phyloP scores from a whole-genome alignment of 2,888 invertebrate species.

The Tinea trinotella region DNA sequence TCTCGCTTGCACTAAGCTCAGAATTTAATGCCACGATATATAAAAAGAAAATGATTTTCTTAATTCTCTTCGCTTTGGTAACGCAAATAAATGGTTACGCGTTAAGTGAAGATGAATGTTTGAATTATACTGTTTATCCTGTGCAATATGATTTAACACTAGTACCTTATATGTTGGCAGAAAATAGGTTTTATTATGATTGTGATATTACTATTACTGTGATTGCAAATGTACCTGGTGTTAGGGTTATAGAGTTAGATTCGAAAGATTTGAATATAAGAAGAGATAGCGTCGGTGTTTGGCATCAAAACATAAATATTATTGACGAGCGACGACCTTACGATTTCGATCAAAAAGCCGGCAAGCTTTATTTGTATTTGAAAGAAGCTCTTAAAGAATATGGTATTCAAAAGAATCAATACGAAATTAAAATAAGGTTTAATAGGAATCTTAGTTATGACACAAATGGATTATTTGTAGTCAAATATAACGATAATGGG shows the following conservation, averaged over 20 bases:
- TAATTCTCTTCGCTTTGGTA: constrained; percentile 23
- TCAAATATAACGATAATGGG: constrained; percentile 40
- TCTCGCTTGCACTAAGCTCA: not conserved
- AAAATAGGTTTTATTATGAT: constrained; percentile 41
- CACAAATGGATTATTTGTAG: constrained; percentile 43
- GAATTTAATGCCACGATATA: constrained; percentile 12
- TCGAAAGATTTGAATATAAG: constrained; percentile 45
- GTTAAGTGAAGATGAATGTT: constrained; percentile 50
- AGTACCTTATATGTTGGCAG: constrained; percentile 40
- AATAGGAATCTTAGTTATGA: constrained; percentile 38
- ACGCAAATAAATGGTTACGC: constrained; percentile 36
- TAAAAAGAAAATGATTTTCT: constrained; percentile 26
- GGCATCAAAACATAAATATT: constrained; percentile 37
- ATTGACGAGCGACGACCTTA: constrained; percentile 45
- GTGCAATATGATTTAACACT: constrained; percentile 55
- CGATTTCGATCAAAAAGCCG: constrained; percentile 36
- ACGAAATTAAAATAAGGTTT: constrained; percentile 44
- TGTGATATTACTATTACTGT: constrained; percentile 52
- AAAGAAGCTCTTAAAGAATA: constrained; percentile 42
- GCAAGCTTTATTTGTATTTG: constrained; percentile 48
- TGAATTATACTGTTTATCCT: constrained; percentile 62
- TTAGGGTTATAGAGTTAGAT: constrained; percentile 46
- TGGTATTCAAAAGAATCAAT: constrained; percentile 34
- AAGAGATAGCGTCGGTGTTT: constrained; percentile 39
- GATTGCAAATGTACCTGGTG: constrained; percentile 49